These are phyloP conservation scores for Choristoneura fumiferana DNA, from an alignment of 1,140 invertebrate species.

Conservation along the genomic window DNA sequence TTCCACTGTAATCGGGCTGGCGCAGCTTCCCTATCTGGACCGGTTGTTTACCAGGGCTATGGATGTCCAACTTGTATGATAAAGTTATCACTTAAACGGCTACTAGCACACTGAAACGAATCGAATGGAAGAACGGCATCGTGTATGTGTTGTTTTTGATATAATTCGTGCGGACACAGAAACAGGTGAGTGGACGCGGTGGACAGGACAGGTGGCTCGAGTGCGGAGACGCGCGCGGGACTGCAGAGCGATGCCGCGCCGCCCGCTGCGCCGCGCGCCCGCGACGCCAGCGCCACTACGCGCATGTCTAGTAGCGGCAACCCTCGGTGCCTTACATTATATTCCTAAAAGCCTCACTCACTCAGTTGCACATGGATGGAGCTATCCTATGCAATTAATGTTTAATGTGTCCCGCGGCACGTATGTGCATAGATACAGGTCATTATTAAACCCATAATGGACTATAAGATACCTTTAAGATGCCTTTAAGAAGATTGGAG, in stretches of 20 bases:
- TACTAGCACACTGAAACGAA: slow-evolving; percentile 46
- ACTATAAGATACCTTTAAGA: neutral
- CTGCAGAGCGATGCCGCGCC: slow-evolving; percentile 34
- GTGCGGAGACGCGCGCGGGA: slow-evolving; percentile 51
- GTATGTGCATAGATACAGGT: too few relatives aligned
- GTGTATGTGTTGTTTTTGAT: slow-evolving; percentile 47
- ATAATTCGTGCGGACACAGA: slow-evolving; percentile 42
- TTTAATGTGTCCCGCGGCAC: slow-evolving; percentile 27
- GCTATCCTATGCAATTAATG: slow-evolving; percentile 36
- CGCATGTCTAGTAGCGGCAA: slow-evolving; percentile 33
- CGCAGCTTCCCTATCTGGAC: slow-evolving; percentile 72
- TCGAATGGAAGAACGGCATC: slow-evolving; percentile 35
- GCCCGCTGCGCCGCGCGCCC: slow-evolving; percentile 35
- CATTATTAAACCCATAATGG: neutral
- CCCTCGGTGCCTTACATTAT: slow-evolving; percentile 29
- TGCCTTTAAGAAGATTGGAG: neutral
- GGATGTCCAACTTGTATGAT: slow-evolving; percentile 5
- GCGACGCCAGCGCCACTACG: slow-evolving; percentile 61
- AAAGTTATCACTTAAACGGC: slow-evolving; percentile 64
- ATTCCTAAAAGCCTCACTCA: slow-evolving; percentile 3
- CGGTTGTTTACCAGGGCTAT: slow-evolving; percentile 53
- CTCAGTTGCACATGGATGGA: slow-evolving; percentile 37
- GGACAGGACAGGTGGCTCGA: slow-evolving; percentile 35
- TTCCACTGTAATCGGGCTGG: slow-evolving; percentile 63
- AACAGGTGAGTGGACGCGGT: slow-evolving; percentile 26